These are phyloP conservation scores for Sceliomorpha sp. DNA, from an alignment of 2,888 invertebrate species.

Conservation along the genomic window DNA sequence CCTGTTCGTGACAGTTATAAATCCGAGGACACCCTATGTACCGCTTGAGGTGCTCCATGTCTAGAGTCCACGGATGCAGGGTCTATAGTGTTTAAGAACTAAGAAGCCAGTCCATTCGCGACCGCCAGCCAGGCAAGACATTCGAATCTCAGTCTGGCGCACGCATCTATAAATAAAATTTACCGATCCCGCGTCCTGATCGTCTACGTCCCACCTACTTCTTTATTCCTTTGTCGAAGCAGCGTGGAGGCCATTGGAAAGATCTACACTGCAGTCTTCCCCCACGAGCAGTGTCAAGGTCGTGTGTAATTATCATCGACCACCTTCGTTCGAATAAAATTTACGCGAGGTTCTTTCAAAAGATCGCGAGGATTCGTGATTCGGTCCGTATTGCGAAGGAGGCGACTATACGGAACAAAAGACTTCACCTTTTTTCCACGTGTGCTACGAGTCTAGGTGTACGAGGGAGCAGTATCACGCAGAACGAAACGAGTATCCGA, in stretches of 20 bases:
- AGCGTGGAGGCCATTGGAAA: slow-evolving; percentile 19
- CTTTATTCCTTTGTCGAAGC: slow-evolving; percentile 34
- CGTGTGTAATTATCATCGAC: slow-evolving; percentile 24
- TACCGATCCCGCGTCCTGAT: slow-evolving; percentile 38
- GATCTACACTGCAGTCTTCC: slow-evolving; percentile 10
- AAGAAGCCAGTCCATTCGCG: slow-evolving; percentile 74
- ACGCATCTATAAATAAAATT: slow-evolving; percentile 61
- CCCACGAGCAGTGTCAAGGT: slow-evolving; percentile 58
- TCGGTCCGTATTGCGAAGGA: no score
- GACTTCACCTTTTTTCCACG: no score
- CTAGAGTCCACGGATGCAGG: slow-evolving; percentile 67
- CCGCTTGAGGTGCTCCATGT: slow-evolving; percentile 59
- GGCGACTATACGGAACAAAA: no score
- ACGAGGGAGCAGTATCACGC: no score
- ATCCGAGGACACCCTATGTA: slow-evolving; percentile 47
- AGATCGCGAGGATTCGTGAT: background rate
- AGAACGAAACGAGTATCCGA: no score
- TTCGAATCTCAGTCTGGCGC: slow-evolving; percentile 64
- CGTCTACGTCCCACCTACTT: slow-evolving; percentile 10
- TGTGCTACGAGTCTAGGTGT: no score
- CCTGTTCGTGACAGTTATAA: slow-evolving; percentile 17
- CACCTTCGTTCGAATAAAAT: background rate
- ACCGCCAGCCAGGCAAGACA: slow-evolving; percentile 73
- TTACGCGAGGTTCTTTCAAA: slow-evolving; percentile 6
- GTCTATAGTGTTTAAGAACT: slow-evolving; percentile 66